phyloP scores from a whole-genome alignment of 2,113 vertebrate genomes.

The Cariama cristata region DNA sequence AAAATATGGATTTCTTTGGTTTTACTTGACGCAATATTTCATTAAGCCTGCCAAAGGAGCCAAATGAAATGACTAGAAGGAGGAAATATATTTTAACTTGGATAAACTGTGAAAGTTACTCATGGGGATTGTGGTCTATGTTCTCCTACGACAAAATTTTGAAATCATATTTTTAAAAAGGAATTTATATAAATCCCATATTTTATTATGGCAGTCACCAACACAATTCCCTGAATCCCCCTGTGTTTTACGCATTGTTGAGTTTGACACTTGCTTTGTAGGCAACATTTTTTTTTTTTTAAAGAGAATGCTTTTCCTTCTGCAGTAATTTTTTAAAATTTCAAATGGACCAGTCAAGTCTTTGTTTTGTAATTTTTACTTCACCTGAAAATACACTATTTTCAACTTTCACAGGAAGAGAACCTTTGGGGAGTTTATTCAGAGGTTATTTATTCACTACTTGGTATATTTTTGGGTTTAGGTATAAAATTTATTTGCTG shows the following conservation, averaged over 20 bases:
- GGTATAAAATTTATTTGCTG: background rate
- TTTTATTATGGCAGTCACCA: background rate
- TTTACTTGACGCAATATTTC: conserved; percentile 20
- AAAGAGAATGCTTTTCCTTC: background rate
- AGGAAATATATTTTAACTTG: conserved; percentile 17
- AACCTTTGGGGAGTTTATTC: background rate
- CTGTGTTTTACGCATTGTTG: background rate
- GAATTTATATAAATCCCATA: background rate
- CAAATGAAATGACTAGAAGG: background rate
- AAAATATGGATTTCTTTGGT: conserved; percentile 18
- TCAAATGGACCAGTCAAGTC: background rate
- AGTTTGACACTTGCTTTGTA: background rate
- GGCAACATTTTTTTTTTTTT: background rate
- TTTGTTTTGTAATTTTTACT: background rate
- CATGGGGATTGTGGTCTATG: background rate
- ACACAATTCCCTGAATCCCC: background rate
- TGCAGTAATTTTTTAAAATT: background rate
- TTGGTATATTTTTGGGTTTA: background rate
- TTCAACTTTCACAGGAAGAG: background rate
- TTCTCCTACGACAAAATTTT: background rate
- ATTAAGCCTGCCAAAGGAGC: conserved; percentile 17
- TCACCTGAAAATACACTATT: background rate
- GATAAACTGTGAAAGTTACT: conserved; percentile 13
- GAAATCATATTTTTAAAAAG: background rate
- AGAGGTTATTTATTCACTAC: background rate